Evolutionary conservation across 2,888 invertebrate genomes (phyloP).

Genomic region (Clitarchus hookeri): DNA sequence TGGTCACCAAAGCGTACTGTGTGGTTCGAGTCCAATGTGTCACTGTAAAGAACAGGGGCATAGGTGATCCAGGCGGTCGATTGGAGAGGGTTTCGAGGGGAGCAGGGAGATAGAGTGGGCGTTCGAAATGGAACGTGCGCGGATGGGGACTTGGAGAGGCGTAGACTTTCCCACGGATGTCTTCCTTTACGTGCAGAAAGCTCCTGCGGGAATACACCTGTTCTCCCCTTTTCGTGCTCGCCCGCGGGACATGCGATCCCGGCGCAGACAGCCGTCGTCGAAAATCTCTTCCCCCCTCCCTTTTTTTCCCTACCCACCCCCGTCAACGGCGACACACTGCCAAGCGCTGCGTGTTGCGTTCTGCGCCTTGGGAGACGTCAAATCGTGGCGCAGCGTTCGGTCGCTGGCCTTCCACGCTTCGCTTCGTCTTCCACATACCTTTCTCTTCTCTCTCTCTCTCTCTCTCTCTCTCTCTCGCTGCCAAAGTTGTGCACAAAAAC

Average conservation of each 20-base stretch:
- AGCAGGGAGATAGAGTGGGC: not conserved
- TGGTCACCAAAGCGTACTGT: too few species aligned
- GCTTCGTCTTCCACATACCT: too few species aligned
- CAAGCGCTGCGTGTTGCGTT: too few species aligned
- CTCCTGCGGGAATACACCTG: not conserved
- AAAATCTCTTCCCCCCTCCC: not conserved
- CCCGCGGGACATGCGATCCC: not conserved
- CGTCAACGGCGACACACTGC: not conserved
- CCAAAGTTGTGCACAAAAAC: too few species aligned
- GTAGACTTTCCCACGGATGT: not conserved
- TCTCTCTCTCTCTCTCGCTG: too few species aligned
- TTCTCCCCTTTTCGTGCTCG: not conserved
- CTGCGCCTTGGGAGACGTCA: not conserved
- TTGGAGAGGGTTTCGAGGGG: too few species aligned
- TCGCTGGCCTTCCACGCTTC: not conserved
- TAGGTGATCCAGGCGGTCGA: too few species aligned
- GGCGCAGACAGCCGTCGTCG: not conserved
- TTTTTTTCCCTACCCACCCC: not conserved
- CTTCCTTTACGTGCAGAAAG: not conserved
- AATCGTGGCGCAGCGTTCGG: not conserved
- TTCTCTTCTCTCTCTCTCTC: too few species aligned
- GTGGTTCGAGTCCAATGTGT: too few species aligned
- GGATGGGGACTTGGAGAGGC: not conserved
- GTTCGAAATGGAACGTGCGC: not conserved
- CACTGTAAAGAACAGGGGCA: too few species aligned